Evolutionary conservation across 2,113 vertebrate genomes (phyloP).

Genomic region (Opisthocomus hoazin): DNA sequence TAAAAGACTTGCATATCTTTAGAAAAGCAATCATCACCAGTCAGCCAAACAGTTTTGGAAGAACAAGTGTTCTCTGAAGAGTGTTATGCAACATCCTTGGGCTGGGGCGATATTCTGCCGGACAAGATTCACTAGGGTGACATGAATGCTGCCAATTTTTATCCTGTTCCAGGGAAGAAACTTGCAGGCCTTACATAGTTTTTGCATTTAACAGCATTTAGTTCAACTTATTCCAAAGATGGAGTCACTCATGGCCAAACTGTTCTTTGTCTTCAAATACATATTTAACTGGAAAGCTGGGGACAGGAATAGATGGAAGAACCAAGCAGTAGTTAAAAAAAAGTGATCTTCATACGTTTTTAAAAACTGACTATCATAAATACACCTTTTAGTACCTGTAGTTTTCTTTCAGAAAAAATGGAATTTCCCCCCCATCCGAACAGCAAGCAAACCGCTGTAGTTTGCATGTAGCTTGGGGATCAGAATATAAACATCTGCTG

Average conservation of each 20-base stretch:
- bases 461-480: background rate
- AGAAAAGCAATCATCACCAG: background rate
- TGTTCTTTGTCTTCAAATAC: background rate
- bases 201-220: background rate
- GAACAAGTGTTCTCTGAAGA: background rate
- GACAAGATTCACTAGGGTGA: background rate
- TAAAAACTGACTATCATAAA: background rate
- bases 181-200: background rate
- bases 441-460: background rate
- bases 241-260: background rate
- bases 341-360: background rate
- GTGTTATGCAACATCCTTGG: background rate
- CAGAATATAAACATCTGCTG: background rate
- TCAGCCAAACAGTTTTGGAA: background rate
- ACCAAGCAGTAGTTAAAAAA: background rate
- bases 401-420: background rate
- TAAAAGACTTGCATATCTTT: background rate
- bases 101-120: background rate
- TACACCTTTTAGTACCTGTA: background rate
- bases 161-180: background rate
- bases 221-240: background rate
- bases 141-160: background rate
- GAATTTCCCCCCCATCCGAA: background rate
- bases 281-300: background rate
- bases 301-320: background rate